Conservation (phyloP, 2,888 invertebrate genomes). For the Diloba caeruleocephala region DNA sequence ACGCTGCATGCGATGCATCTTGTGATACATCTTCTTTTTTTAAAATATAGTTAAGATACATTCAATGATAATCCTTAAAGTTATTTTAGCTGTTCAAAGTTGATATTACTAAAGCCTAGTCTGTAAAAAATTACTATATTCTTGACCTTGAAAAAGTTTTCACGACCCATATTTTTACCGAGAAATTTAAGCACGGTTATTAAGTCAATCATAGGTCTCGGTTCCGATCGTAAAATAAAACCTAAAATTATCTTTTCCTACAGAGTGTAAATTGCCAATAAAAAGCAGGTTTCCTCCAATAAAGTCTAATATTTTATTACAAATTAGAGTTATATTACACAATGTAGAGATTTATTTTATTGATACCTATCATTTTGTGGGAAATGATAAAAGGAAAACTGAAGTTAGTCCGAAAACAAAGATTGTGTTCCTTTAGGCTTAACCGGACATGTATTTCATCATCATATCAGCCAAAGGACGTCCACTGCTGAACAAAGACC, state of each 20-base stretch:
- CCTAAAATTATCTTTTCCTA: slow-evolving; percentile 39
- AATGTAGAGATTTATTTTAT: slow-evolving; percentile 32
- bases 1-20: too few species aligned
- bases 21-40: too few species aligned
- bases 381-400: slow-evolving; percentile 11
- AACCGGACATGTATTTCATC: too few species aligned
- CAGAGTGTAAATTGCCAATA: slow-evolving; percentile 45
- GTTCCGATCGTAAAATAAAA: slow-evolving; percentile 44
- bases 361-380: slow-evolving; percentile 8
- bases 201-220: slow-evolving; percentile 36
- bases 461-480: too few species aligned
- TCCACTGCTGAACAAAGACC: too few species aligned
- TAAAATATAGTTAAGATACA: not conserved
- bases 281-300: slow-evolving; percentile 37
- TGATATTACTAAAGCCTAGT: slow-evolving; percentile 2
- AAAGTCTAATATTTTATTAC: slow-evolving; percentile 45
- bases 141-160: slow-evolving; percentile 13
- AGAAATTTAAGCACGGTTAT: slow-evolving; percentile 30
- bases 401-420: not conserved
- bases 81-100: slow-evolving; percentile 2
- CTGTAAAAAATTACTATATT: not conserved
- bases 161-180: slow-evolving; percentile 29
- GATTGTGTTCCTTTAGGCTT: too few species aligned
- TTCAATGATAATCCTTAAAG: not conserved
- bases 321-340: slow-evolving; percentile 34